Conservation (phyloP, 2,797 vertebrate species). For the Muscicapa comitata region DNA sequence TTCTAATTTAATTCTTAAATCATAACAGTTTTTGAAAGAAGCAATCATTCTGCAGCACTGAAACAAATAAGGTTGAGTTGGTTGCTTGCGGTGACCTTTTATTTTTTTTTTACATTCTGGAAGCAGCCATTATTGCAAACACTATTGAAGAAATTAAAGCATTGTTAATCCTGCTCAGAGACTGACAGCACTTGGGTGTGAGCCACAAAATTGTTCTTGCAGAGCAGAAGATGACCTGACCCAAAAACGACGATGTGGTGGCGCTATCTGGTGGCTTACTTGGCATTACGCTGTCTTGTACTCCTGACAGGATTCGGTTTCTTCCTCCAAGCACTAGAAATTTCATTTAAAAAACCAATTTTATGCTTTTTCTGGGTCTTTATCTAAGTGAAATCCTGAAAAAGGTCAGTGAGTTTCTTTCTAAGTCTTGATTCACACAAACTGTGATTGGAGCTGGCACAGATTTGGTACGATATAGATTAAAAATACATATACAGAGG, state of each 20-base stretch:
- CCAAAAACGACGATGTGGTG: background rate
- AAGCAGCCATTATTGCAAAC: background rate
- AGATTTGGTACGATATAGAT: accelerated
- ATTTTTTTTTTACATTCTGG: background rate
- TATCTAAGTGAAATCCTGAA: background rate
- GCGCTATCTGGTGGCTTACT: constrained; percentile 41
- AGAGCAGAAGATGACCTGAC: background rate
- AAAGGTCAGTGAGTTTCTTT: background rate
- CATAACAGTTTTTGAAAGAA: background rate
- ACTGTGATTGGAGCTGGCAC: background rate
- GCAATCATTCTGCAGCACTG: background rate
- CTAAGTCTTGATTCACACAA: background rate
- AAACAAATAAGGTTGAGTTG: background rate
- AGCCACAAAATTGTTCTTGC: background rate
- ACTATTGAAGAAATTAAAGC: background rate
- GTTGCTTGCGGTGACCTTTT: accelerated
- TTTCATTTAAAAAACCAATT: background rate
- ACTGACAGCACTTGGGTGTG: accelerated
- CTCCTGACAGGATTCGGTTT: background rate
- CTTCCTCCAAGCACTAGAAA: background rate
- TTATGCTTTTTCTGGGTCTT: background rate
- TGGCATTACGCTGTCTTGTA: background rate
- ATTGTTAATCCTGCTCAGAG: background rate
- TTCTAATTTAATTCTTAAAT: background rate
- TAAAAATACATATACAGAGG: accelerated